Conservation (phyloP, 1,140 invertebrate species). For the Heterodera carotae region DNA sequence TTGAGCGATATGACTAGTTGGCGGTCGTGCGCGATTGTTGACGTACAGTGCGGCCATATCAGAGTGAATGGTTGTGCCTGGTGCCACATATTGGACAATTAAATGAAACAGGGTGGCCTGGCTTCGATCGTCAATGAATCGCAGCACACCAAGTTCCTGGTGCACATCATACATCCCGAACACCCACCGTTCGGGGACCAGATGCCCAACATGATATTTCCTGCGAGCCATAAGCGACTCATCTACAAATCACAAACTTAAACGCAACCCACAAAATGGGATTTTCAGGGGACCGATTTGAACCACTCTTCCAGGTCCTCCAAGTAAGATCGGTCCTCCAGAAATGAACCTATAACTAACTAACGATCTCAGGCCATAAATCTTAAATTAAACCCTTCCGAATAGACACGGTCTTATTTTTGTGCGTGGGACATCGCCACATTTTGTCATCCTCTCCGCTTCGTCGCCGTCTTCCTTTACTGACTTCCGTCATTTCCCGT, state of each 20-base stretch:
- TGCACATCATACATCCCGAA: neutral
- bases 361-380: neutral
- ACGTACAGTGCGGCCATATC: constrained; percentile 8
- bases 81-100: neutral
- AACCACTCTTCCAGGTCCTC: neutral
- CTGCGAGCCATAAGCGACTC: neutral
- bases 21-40: neutral
- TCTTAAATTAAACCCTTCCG: neutral
- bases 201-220: neutral
- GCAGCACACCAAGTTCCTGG: neutral
- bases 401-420: neutral
- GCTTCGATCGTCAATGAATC: neutral
- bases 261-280: too few species aligned
- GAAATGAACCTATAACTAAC: neutral
- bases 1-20: neutral
- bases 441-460: neutral
- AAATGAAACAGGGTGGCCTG: neutral
- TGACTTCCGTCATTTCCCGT: constrained; percentile 9
- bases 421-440: neutral
- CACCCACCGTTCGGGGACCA: neutral
- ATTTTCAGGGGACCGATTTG: too few species aligned
- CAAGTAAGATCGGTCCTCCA: neutral
- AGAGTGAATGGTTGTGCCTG: neutral
- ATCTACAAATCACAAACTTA: neutral
- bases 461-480: neutral